Evolutionary conservation across 2,113 vertebrate species (phyloP), one percentile per base, ranked within the genome.

Genomic region (Peromyscus polionotus): DNA sequence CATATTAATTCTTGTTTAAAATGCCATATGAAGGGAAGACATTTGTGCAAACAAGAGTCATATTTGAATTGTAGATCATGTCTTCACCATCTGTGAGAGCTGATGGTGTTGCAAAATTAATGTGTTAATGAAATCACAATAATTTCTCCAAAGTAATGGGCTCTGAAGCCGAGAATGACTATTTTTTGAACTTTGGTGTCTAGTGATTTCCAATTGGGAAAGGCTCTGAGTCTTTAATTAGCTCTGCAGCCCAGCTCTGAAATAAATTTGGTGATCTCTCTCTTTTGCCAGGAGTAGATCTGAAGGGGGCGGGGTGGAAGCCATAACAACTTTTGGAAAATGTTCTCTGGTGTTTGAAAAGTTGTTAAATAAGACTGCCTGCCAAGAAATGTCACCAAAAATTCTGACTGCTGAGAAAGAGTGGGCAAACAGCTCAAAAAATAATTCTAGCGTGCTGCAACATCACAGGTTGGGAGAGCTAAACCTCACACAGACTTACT

Each of bases 81-180:
- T 99, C 98, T 99, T 98, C 97, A 98, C 99, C 99, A 99, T 99
- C 99, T 99, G 99, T 98, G 98, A 98, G 98, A 99, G 98, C 99
- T 99, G 99, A 99, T 99, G 99, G 99, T 99, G 99, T 99, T 99
- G 98, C 98, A 98, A 99, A 99, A 99, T 99, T 99, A 99, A 99
- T 99, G 99, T 99, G 98, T 99, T 99, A 99, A 99, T 99, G 99
- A 99, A 99, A 99, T 99, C 99, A 99, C 98, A 99, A 99, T 99
- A 99, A 99, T 99, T 99, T 99, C 98, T 98, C 98, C 98, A 97
- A 99, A 99, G 98, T 99, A 99, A 98, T 99, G 98, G 98, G 98
- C 98, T 98, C 98, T 97, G 97, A 99, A 99, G 97, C 98, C 93
- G 98, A 98, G 98, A 98, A 98, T 98, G 98, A 98, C 98, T 99